Conservation (phyloP, 2,113 vertebrate genomes). For the Passerina amoena region DNA sequence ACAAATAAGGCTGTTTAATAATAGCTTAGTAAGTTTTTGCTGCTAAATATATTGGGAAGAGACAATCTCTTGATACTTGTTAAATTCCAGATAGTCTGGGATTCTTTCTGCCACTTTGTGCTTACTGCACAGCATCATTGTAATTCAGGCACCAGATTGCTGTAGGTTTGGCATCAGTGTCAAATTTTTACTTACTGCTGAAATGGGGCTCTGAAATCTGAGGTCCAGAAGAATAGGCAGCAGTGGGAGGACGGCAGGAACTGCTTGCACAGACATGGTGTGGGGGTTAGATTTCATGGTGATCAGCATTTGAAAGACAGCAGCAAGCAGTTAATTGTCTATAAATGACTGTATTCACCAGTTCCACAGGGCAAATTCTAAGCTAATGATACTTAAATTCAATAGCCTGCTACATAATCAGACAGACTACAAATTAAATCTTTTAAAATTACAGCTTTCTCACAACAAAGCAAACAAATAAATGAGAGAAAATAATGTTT, state of each 20-base stretch:
- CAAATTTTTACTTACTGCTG: background rate
- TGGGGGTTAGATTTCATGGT: background rate
- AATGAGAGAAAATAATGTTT: background rate
- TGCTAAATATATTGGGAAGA: background rate
- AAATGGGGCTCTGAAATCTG: background rate
- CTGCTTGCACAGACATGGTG: background rate
- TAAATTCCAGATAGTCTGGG: background rate
- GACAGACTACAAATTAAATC: background rate
- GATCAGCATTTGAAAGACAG: background rate
- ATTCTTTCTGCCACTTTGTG: background rate
- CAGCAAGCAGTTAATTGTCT: background rate
- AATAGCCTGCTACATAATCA: background rate
- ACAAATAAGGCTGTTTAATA: background rate
- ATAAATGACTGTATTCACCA: constrained; percentile 7
- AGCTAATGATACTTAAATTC: background rate
- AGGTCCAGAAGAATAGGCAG: background rate
- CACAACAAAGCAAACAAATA: background rate
- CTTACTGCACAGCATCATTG: background rate
- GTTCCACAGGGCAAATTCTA: background rate
- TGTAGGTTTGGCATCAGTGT: background rate
- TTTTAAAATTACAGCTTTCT: background rate
- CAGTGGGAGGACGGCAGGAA: background rate
- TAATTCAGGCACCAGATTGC: background rate
- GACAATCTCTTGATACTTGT: background rate
- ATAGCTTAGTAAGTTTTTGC: background rate